Evolutionary conservation across 2,113 vertebrate genomes (phyloP).

Genomic region (Lichenostomus cassidix): DNA sequence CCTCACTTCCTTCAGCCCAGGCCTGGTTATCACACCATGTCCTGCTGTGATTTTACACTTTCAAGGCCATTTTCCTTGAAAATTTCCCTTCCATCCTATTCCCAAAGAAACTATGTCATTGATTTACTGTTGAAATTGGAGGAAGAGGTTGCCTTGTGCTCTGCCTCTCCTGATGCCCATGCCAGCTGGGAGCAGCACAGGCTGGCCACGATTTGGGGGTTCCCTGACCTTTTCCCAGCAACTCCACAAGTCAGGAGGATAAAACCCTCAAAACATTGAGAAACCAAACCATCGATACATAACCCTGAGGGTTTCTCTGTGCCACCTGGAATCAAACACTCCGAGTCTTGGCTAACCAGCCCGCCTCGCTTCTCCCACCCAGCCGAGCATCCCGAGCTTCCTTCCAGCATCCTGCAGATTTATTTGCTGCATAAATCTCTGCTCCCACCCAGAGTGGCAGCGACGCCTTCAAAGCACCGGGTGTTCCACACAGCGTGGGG

Average conservation of each 20-base stretch:
- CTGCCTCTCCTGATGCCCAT: not conserved
- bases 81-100: not conserved
- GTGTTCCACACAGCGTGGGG: not conserved
- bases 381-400: not conserved
- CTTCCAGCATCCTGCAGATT: not conserved
- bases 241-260: not conserved
- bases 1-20: not conserved
- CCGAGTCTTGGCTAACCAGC: not conserved
- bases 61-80: not conserved
- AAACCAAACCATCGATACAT: not conserved
- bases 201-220: not conserved
- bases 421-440: not conserved
- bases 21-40: not conserved
- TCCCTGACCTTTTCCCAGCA: not conserved
- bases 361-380: rapidly evolving
- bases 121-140: not conserved
- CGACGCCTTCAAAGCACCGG: not conserved
- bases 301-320: not conserved
- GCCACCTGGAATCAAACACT: not conserved
- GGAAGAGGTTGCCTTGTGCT: not conserved
- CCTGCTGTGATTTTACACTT: not conserved
- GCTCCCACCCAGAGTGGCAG: not conserved
- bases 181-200: not conserved
- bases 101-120: not conserved
- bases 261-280: not conserved